Conservation (phyloP, 2,888 invertebrate species). For the Steromphala cineraria region DNA sequence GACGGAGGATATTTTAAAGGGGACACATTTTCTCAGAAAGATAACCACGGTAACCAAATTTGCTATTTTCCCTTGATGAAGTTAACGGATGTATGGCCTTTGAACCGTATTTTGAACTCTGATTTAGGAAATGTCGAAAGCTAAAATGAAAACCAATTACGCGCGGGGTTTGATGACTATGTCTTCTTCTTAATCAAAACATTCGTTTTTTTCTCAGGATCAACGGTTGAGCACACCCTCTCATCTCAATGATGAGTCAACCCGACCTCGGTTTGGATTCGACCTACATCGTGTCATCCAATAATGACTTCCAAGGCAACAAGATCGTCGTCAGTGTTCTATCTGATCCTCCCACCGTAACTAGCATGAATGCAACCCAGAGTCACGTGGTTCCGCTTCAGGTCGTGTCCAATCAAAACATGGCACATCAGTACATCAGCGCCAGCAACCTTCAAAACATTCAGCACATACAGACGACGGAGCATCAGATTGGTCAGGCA, state of each 20-base stretch:
- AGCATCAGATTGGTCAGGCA: neutral
- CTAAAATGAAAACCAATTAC: too few relatives aligned
- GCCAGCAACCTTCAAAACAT: neutral
- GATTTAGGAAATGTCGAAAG: too few relatives aligned
- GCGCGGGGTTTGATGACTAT: too few relatives aligned
- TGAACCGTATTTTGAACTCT: too few relatives aligned
- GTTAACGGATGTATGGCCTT: too few relatives aligned
- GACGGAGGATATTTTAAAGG: too few relatives aligned
- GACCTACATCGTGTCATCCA: neutral
- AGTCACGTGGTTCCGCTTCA: neutral
- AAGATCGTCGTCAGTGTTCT: neutral
- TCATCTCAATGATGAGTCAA: neutral
- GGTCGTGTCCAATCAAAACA: neutral
- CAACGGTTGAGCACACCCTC: neutral
- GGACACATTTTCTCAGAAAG: too few relatives aligned
- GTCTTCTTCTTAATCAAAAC: too few relatives aligned
- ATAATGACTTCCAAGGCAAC: neutral
- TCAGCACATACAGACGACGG: neutral
- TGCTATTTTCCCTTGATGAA: too few relatives aligned
- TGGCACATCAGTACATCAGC: neutral
- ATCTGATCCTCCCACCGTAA: neutral
- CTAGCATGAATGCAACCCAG: neutral
- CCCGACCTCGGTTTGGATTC: neutral
- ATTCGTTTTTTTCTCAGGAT: too few relatives aligned
- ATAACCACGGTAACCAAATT: too few relatives aligned